Evolutionary conservation across 2,113 vertebrate species (phyloP).

Genomic region (Dolichotis patagonum): DNA sequence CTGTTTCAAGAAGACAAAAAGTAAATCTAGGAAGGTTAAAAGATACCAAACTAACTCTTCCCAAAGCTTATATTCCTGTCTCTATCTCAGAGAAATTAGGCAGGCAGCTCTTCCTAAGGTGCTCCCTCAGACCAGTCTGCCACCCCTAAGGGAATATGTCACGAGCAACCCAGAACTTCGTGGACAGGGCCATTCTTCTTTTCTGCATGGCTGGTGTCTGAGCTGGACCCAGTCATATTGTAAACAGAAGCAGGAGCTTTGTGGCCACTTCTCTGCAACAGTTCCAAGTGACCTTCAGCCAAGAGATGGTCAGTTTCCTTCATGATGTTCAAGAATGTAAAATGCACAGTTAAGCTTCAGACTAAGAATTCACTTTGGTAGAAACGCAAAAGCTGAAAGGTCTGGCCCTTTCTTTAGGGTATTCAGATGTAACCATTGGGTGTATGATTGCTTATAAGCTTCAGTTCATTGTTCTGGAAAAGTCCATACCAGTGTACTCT

Average conservation of each 20-base stretch:
- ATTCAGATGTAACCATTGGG: neutral
- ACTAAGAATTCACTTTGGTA: neutral
- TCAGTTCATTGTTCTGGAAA: neutral
- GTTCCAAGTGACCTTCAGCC: neutral
- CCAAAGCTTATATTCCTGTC: neutral
- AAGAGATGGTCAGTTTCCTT: neutral
- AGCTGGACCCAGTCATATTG: rapidly evolving
- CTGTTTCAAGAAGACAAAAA: neutral
- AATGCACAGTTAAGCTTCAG: neutral
- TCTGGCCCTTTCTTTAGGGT: neutral
- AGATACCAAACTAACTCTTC: neutral
- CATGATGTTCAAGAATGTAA: neutral
- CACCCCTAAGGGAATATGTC: rapidly evolving
- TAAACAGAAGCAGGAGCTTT: rapidly evolving
- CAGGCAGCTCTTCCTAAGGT: neutral
- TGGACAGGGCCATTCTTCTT: rapidly evolving
- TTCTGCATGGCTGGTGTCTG: neutral
- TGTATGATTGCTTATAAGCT: neutral
- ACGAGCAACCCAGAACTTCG: rapidly evolving
- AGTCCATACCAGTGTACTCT: neutral
- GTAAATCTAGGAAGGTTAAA: neutral
- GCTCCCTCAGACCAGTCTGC: too few relatives aligned
- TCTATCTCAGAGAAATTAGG: neutral
- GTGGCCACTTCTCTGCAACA: neutral
- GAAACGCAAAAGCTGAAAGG: neutral